Evolutionary conservation across 2,888 invertebrate genomes (phyloP), one percentile per base, ranked within the genome.

Genomic region (Pristionchus exspectatus): DNA sequence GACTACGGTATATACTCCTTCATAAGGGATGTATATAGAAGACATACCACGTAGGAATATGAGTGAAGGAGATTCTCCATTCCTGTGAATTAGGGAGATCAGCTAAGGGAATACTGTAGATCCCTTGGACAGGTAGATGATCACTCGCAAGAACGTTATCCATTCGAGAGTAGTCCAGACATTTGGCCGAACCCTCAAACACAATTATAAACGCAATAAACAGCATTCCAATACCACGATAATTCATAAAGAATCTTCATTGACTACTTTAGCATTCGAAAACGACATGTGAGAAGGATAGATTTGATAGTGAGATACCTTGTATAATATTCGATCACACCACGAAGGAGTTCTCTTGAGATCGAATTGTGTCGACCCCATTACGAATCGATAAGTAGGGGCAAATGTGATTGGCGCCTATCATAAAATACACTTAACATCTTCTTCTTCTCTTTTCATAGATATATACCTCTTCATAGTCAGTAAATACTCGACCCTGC

Each of bases 351-450:
- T 97, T 93, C 99, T 96, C 96, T 97, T 97, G 85, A 98, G 97
- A 95, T 99, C 99, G 97, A 97, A 99, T 92, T 97, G 97, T 95
- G 98, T 98, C 1, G 98, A 97, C 7, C 98, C 98, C 4, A 97
- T 97, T 95, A 98, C 98, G 96, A 98, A 99, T 59, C 93, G 98
- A 95, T 99, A 99, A 0, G 99, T 98, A 0, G 99, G 99, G 93
- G 96, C 97, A 95, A 99, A 99, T 89, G 96, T 97, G 33, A 99
- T 97, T 27, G 96, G 96, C 0, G 98, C 98, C 96, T 99, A 63
- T 24, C 21, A n/a, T 27, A 33, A 33, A 30, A 69, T 27, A 38
- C 5, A 38, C 38, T 38, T 33, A 1, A 84, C 12, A 18, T 9
- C n/a, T 72, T 3, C n/a, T 12, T 30, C 56, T 21, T 24, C 38